Evolutionary conservation across 1,140 invertebrate species (phyloP), one percentile per base, ranked within the genome.

Genomic region (Plutomurus gul): DNA sequence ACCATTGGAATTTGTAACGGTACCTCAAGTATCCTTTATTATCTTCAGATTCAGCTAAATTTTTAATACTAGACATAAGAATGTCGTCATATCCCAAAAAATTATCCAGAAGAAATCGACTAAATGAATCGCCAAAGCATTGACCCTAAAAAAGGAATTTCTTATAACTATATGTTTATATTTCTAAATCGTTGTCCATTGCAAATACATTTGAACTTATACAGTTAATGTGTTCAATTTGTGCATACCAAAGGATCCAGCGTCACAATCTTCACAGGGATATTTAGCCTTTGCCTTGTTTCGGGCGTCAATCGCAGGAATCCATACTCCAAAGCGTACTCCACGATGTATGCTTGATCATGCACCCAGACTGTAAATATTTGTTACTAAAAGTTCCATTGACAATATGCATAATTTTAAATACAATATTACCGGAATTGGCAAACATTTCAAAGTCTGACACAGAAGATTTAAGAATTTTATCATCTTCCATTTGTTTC

Each of bases 281-380:
- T 96, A 85, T 96, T 95, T 1, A 98, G 89, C 56, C 91, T 90
- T 79, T 94, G 91, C 36, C 96, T 88, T 1, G 95, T 94, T 30
- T 90, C 90, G 0, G 95, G 92, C 11, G 95, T 95, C 16, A 99
- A 87, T 4, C 97, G 90, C 40, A 99, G 88, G 85, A 98, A 96
- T 1, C 98, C 97, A 87, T 99, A 98, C 86, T 99, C 96, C 78
- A 99, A 87, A 1, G 97, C 95, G 89, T 99, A 99, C 87, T 99
- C 98, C 4, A 99, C 93, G 40, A 99, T 98, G 85, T 98, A 99
- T 3, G 83, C 79, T 85, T 96, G 94, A 84, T 98, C 96, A 84
- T 96, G 94, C 86, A 90, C 87, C 92, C 92, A 93, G 74, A 91
- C 93, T 91, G 84, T 80, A 88, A 86, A 77, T 79, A 82, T n/a